A percentile compares a stretch with the other conserved stretches of the same genome.
These are phyloP conservation scores for Gouania willdenowi DNA, from an alignment of 2,797 vertebrate genomes.

Conservation along the genomic window DNA sequence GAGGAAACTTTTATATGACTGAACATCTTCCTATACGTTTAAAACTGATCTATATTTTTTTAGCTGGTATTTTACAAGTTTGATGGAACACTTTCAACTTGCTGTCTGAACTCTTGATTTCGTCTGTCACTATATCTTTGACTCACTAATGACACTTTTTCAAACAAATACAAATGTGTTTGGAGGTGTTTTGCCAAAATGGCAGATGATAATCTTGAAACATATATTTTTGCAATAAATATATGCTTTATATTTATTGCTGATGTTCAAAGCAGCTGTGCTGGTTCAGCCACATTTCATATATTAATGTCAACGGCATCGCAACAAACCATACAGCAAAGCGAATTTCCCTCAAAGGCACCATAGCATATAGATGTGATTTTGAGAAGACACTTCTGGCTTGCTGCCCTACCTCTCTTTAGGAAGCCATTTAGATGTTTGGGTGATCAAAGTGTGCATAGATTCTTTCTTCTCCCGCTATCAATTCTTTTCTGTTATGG, in stretches of 20 bases:
- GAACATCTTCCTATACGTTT: no score
- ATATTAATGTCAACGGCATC: neutral
- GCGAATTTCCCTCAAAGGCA: conserved; percentile 3
- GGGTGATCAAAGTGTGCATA: conserved; percentile 8
- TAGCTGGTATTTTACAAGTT: no score
- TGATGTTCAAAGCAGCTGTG: neutral
- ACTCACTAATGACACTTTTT: neutral
- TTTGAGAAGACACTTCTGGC: neutral
- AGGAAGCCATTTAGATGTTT: conserved; percentile 1
- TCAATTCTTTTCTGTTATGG: conserved; percentile 13
- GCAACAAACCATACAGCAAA: neutral
- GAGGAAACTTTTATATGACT: no score
- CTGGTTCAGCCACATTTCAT: neutral
- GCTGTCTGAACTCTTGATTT: no score
- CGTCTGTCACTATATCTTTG: no score
- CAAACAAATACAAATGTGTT: neutral
- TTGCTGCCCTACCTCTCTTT: neutral
- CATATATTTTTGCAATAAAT: conserved; percentile 1
- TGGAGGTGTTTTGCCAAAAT: neutral
- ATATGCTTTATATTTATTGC: neutral
- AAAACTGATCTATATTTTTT: no score
- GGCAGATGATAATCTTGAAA: neutral
- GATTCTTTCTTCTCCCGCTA: conserved; percentile 2
- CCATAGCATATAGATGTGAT: neutral
- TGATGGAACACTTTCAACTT: no score